Conservation (phyloP, 2,113 vertebrate species). For the Ochotona curzoniae region DNA sequence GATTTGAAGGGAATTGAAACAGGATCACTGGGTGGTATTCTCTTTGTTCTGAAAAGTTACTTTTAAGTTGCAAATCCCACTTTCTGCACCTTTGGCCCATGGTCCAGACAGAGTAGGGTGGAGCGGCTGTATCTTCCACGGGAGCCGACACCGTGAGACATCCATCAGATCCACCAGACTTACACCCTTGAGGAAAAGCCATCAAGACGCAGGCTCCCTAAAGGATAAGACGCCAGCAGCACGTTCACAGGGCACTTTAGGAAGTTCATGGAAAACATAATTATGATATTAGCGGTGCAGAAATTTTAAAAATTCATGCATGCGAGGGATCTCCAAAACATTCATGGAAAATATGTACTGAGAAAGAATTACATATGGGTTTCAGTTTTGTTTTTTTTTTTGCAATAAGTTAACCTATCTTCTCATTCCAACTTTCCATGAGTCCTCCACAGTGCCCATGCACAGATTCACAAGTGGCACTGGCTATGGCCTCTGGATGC, state of each 20-base stretch:
- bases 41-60: constrained; percentile 46
- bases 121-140: background rate
- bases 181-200: background rate
- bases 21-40: background rate
- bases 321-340: too few relatives aligned
- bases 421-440: too few relatives aligned
- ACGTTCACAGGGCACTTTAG: background rate
- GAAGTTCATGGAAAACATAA: too few relatives aligned
- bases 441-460: too few relatives aligned
- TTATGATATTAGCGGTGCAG: too few relatives aligned
- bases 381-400: too few relatives aligned
- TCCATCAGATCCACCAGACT: background rate
- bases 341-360: too few relatives aligned
- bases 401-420: too few relatives aligned
- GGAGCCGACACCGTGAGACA: background rate
- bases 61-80: constrained; percentile 41
- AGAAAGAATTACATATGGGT: too few relatives aligned
- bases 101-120: background rate
- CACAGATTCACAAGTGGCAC: too few relatives aligned
- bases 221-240: background rate
- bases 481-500: background rate
- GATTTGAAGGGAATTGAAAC: constrained; percentile 10
- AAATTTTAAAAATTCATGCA: too few relatives aligned
- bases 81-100: background rate
- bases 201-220: background rate